phyloP scores from a whole-genome alignment of 2,797 vertebrate genomes.

The Neosilurus hyrtlii region DNA sequence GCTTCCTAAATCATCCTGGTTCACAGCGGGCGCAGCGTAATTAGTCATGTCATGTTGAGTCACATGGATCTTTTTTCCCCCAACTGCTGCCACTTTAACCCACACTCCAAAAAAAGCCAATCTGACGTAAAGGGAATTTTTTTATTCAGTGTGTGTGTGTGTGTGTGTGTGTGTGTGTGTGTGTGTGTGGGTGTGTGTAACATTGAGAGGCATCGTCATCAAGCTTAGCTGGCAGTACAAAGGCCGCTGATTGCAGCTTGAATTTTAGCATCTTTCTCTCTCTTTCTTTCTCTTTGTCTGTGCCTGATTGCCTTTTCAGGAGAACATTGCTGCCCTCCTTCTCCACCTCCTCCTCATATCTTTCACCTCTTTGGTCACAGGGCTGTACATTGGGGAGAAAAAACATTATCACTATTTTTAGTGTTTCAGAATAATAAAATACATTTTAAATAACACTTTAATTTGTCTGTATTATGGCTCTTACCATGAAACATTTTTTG shows the following conservation, averaged over 20 bases:
- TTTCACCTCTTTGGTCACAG: conserved; percentile 5
- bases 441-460: not conserved
- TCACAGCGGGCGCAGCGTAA: conserved; percentile 21
- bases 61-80: conserved; percentile 10
- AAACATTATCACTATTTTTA: not conserved
- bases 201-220: conserved; percentile 28
- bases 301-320: conserved; percentile 40
- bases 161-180: conserved; percentile 9
- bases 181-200: conserved; percentile 3
- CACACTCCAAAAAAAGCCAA: conserved; percentile 21
- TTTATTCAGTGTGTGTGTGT: not conserved
- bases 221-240: conserved; percentile 38
- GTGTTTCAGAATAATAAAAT: not conserved
- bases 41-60: conserved; percentile 25
- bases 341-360: not conserved
- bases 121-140: conserved; percentile 8
- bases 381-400: not conserved
- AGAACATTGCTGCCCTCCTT: conserved; percentile 6
- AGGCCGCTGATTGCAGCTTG: conserved; percentile 40
- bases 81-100: conserved; percentile 32
- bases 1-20: conserved; percentile 20
- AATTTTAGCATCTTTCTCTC: conserved; percentile 30
- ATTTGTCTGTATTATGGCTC: not conserved
- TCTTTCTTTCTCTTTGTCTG: no score
- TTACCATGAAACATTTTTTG: not conserved